Evolutionary conservation across 2,113 vertebrate species (phyloP).

Genomic region (Felis catus): DNA sequence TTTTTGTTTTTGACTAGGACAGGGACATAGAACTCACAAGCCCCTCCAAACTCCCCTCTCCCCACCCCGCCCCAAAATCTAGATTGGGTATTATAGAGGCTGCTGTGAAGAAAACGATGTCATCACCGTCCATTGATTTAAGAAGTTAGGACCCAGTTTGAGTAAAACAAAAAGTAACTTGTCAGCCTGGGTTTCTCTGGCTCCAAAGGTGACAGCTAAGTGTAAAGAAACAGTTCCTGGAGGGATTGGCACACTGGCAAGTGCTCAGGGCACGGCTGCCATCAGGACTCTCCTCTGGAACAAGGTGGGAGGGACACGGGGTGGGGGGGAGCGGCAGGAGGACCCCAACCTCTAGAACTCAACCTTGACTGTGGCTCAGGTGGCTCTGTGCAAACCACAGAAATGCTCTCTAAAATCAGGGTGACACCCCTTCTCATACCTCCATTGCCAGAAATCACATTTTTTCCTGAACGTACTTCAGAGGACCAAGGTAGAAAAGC

Average conservation of each 20-base stretch:
- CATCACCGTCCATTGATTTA: neutral
- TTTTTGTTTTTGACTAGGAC: neutral
- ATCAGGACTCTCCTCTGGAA: neutral
- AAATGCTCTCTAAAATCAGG: neutral
- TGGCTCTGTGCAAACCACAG: neutral
- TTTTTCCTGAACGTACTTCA: neutral
- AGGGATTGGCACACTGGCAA: fast-evolving
- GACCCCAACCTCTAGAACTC: neutral
- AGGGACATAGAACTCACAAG: constrained; percentile 4
- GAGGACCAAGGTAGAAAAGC: neutral
- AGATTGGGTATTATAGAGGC: neutral
- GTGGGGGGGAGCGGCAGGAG: neutral
- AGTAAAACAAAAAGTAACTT: neutral
- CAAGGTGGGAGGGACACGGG: neutral
- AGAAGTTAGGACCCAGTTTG: neutral
- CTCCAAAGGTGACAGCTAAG: neutral
- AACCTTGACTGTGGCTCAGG: neutral
- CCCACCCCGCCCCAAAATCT: neutral
- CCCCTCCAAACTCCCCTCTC: too few relatives aligned
- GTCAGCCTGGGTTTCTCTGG: neutral
- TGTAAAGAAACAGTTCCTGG: neutral
- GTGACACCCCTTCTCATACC: neutral
- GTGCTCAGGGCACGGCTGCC: neutral
- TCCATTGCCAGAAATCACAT: neutral
- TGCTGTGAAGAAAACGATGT: neutral